These are phyloP conservation scores for Elmis aenea DNA, from an alignment of 2,888 invertebrate genomes.

Conservation along the genomic window DNA sequence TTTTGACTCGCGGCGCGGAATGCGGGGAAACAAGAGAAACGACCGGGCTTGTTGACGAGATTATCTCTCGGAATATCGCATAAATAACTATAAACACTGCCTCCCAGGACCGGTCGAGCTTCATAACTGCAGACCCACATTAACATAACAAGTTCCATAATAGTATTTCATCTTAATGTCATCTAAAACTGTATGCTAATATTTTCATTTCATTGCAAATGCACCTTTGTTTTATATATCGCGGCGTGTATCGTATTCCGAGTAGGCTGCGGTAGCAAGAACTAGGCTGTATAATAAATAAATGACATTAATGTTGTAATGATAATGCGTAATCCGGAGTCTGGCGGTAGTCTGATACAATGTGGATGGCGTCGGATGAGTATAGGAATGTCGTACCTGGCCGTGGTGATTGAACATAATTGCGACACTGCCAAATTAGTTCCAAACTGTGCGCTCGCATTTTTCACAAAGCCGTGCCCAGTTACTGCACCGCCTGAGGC, in stretches of 20 bases:
- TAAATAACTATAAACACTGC: slow-evolving; percentile 44
- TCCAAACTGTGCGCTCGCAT: too few relatives aligned
- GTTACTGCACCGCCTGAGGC: too few relatives aligned
- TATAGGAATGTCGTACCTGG: too few relatives aligned
- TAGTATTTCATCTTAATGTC: slow-evolving; percentile 47
- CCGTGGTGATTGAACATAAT: too few relatives aligned
- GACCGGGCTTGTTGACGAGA: slow-evolving; percentile 27
- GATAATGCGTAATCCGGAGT: too few relatives aligned
- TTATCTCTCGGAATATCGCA: slow-evolving; percentile 40
- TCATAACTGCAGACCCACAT: slow-evolving; percentile 38
- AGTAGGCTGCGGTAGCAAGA: neutral
- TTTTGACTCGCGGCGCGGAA: slow-evolving; percentile 17
- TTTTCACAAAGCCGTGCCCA: too few relatives aligned
- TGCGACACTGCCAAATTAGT: too few relatives aligned
- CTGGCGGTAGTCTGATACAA: too few relatives aligned
- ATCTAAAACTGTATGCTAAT: slow-evolving; percentile 48
- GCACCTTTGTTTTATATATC: slow-evolving; percentile 42
- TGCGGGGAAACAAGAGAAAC: slow-evolving; percentile 18
- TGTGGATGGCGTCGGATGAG: too few relatives aligned
- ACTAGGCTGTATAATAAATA: slow-evolving; percentile 28
- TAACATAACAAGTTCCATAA: slow-evolving; percentile 48
- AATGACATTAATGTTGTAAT: slow-evolving; percentile 33
- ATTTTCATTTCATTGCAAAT: slow-evolving; percentile 44
- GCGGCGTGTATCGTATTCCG: slow-evolving; percentile 17
- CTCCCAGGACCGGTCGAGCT: slow-evolving; percentile 37